phyloP scores from a whole-genome alignment of 2,888 invertebrate species.

The Drosophila buzzatii region DNA sequence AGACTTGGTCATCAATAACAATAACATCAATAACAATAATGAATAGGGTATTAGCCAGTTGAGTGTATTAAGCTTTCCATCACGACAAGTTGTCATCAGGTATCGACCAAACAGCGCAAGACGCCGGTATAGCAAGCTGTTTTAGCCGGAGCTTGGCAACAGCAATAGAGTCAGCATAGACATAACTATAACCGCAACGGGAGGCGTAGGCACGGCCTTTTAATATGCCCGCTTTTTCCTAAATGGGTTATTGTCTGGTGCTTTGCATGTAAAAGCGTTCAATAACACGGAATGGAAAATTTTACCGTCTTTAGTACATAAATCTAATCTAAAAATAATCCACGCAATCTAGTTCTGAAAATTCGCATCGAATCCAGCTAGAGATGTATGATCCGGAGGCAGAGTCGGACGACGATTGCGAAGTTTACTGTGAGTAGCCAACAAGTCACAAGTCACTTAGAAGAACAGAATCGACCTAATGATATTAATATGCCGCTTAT shows the following conservation, averaged over 20 bases:
- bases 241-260: conserved; percentile 23
- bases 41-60: background rate
- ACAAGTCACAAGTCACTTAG: background rate
- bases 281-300: conserved; percentile 74
- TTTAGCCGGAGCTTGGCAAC: conserved; percentile 61
- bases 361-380: conserved; percentile 41
- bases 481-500: conserved; percentile 55
- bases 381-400: conserved; percentile 82
- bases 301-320: conserved; percentile 46
- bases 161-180: conserved; percentile 39
- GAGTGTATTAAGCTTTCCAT: background rate
- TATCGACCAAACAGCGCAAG: conserved; percentile 66
- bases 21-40: no score
- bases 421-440: conserved; percentile 84
- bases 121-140: conserved; percentile 1
- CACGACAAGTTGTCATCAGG: conserved; percentile 70
- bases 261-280: conserved; percentile 32
- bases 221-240: conserved; percentile 42
- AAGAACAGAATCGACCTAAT: background rate
- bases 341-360: conserved; percentile 20
- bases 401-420: conserved; percentile 85
- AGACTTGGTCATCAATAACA: background rate
- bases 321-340: conserved; percentile 61
- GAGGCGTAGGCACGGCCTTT: conserved; percentile 44
- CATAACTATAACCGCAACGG: conserved; percentile 61